phyloP scores from a whole-genome alignment of 2,888 invertebrate genomes.

The Torymus tubicola region DNA sequence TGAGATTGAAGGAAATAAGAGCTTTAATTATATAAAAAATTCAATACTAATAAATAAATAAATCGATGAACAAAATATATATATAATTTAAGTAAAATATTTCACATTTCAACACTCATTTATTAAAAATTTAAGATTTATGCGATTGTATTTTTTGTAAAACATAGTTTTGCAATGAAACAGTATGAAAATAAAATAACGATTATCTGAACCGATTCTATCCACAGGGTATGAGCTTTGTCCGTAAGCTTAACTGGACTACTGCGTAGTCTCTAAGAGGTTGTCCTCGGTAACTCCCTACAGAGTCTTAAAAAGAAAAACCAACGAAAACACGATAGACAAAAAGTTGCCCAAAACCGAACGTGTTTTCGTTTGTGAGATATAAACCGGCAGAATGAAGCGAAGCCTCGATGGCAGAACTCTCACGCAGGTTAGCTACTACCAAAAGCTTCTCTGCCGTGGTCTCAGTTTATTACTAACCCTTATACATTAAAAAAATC shows the following conservation, averaged over 20 bases:
- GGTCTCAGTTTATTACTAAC: not conserved
- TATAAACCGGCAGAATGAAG: slow-evolving; percentile 63
- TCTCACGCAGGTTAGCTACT: slow-evolving; percentile 62
- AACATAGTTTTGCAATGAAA: too few relatives aligned
- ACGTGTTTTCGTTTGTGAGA: slow-evolving; percentile 21
- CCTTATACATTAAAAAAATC: not conserved
- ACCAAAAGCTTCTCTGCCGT: slow-evolving; percentile 1
- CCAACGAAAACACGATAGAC: slow-evolving; percentile 6
- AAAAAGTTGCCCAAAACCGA: not conserved
- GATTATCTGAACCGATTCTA: slow-evolving; percentile 17
- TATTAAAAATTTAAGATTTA: too few relatives aligned
- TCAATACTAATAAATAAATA: too few relatives aligned
- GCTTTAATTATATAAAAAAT: too few relatives aligned
- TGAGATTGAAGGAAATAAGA: too few relatives aligned
- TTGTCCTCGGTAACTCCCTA: not conserved
- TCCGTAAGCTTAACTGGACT: slow-evolving; percentile 41
- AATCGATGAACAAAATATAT: too few relatives aligned
- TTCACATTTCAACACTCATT: too few relatives aligned
- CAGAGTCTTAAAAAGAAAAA: slow-evolving; percentile 10
- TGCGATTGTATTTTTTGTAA: too few relatives aligned
- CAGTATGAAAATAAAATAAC: not conserved
- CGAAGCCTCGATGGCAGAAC: slow-evolving; percentile 63
- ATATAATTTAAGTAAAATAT: too few relatives aligned
- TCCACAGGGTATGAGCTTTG: slow-evolving; percentile 42
- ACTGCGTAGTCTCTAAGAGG: slow-evolving; percentile 17